Conservation (phyloP, 2,888 invertebrate species). For the Drosophila melanosoma region DNA sequence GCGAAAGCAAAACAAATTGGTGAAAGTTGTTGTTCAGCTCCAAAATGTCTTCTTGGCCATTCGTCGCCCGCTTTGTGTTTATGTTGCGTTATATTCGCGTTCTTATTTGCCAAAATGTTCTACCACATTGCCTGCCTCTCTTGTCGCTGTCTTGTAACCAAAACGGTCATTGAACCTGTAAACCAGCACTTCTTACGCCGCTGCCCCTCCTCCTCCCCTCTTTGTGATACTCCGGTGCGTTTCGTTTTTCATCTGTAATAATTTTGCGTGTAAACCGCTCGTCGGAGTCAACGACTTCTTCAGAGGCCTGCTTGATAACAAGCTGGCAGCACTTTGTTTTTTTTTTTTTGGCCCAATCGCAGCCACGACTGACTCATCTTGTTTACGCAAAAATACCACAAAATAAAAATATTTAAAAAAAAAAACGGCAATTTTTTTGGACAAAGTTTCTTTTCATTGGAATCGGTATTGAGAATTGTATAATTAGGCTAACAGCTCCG, state of each 20-base stretch:
- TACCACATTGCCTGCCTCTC: constrained; percentile 28
- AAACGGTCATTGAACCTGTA: constrained; percentile 76
- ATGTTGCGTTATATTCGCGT: constrained; percentile 64
- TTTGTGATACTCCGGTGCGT: constrained; percentile 20
- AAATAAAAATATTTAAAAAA: constrained; percentile 10
- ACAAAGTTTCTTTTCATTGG: constrained; percentile 77
- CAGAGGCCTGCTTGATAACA: constrained; percentile 34
- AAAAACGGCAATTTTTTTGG: constrained; percentile 31
- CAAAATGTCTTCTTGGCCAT: constrained; percentile 61
- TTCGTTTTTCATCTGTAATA: constrained; percentile 77
- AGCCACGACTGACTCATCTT: constrained; percentile 51
- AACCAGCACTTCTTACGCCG: constrained; percentile 15
- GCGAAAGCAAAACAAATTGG: constrained; percentile 84
- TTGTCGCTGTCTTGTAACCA: constrained; percentile 64
- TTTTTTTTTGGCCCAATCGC: constrained; percentile 27
- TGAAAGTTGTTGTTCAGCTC: constrained; percentile 81
- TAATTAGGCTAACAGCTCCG: constrained; percentile 75
- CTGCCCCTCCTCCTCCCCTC: background rate
- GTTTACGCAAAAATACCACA: constrained; percentile 61
- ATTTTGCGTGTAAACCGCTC: constrained; percentile 75
- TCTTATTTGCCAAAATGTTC: constrained; percentile 78
- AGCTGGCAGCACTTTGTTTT: constrained; percentile 16
- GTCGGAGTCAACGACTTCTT: constrained; percentile 74
- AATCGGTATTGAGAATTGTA: constrained; percentile 66
- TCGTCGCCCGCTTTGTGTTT: constrained; percentile 70